phyloP scores from a whole-genome alignment of 2,797 vertebrate species.

The Tapera naevia region DNA sequence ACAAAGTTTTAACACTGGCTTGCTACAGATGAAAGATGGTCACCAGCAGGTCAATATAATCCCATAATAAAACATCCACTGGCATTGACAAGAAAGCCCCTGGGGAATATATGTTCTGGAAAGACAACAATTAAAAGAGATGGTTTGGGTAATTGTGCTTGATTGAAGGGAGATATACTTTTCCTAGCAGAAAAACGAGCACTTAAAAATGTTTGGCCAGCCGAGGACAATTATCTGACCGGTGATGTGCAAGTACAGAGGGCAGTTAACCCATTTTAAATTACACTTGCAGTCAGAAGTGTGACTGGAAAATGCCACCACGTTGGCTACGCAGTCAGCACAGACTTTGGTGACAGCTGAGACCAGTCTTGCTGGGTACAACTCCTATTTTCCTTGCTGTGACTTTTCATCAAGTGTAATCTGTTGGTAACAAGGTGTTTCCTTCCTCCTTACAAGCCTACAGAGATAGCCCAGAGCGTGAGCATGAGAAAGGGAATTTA shows the following conservation, averaged over 20 bases:
- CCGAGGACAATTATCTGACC: not conserved
- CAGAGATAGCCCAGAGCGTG: not conserved
- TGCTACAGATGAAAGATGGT: not conserved
- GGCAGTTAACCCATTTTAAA: not conserved
- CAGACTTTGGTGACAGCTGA: accelerated
- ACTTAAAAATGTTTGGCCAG: conserved; percentile 27
- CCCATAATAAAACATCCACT: not conserved
- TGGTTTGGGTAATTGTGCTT: not conserved
- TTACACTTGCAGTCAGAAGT: not conserved
- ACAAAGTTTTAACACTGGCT: not conserved
- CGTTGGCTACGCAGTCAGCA: not conserved
- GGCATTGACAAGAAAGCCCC: not conserved
- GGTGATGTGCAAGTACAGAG: not conserved
- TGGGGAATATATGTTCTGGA: not conserved
- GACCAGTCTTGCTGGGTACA: not conserved
- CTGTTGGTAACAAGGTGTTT: not conserved
- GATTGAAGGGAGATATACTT: conserved; percentile 29
- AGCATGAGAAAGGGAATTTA: not conserved
- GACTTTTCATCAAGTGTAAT: not conserved
- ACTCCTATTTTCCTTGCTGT: not conserved
- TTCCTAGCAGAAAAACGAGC: conserved; percentile 52
- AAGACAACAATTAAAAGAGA: conserved; percentile 26
- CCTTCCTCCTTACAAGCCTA: not conserved
- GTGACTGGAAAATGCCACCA: not conserved
- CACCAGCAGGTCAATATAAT: not conserved